These are phyloP conservation scores for Chironex yamaguchii DNA, from an alignment of 30 jellyfish, hydroid and myxozoan genomes.

Conservation along the genomic window DNA sequence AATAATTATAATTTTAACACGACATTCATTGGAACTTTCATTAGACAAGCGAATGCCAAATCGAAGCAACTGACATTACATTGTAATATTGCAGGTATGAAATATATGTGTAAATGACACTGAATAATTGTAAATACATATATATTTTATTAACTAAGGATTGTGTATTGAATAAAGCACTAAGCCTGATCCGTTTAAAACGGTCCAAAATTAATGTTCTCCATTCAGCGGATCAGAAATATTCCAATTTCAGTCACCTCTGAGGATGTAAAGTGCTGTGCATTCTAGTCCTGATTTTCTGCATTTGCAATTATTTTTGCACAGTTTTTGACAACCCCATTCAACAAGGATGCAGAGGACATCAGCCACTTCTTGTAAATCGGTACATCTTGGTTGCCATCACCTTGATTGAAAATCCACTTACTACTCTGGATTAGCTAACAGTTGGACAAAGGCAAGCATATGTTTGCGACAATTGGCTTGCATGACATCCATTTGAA, in stretches of 20 bases:
- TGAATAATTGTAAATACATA: no score
- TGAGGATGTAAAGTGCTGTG: not conserved
- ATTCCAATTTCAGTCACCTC: conserved; percentile 13
- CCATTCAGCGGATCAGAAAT: conserved; percentile 8
- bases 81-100: conserved; percentile 15
- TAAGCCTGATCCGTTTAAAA: no score
- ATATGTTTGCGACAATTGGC: conserved; percentile 49
- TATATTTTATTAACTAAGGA: no score
- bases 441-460: conserved; percentile 16
- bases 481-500: conserved; percentile 39
- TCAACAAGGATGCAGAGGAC: conserved; percentile 38
- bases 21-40: no score
- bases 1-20: no score
- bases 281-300: not conserved
- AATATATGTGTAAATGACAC: conserved; percentile 16
- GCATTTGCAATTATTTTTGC: conserved; percentile 4
- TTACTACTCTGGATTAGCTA: conserved; percentile 31
- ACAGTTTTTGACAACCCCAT: conserved; percentile 10
- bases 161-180: no score
- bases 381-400: conserved; percentile 57
- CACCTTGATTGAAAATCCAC: conserved; percentile 30
- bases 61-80: no score
- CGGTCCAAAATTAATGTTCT: no score
- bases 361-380: conserved; percentile 49
- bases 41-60: no score